Percentiles rank a stretch among this genome's conserved stretches.
Conservation (phyloP, 2,113 vertebrate species). For the Epinephelus moara region DNA sequence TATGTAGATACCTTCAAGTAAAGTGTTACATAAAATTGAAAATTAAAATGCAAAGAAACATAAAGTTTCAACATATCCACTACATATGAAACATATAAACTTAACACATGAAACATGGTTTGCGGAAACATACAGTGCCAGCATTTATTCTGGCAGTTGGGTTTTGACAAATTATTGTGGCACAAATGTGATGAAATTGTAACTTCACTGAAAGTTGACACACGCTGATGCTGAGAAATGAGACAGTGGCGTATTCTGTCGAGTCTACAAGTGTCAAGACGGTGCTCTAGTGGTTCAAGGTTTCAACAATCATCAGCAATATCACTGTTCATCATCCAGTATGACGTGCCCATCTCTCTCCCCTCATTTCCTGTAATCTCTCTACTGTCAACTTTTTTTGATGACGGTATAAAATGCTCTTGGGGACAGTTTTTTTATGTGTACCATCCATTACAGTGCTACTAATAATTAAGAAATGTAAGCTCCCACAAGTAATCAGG, state of each 20-base stretch:
- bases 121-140: too few relatives aligned
- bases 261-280: not conserved
- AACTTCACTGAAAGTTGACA: too few relatives aligned
- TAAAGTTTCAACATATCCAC: too few relatives aligned
- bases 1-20: too few relatives aligned
- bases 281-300: not conserved
- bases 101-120: too few relatives aligned
- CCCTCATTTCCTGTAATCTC: not conserved
- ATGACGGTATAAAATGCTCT: not conserved
- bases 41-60: too few relatives aligned
- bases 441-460: not conserved
- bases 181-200: too few relatives aligned
- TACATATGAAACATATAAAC: too few relatives aligned
- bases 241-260: not conserved
- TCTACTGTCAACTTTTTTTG: not conserved
- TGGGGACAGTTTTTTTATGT: not conserved
- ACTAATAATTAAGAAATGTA: not conserved
- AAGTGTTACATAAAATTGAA: too few relatives aligned
- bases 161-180: too few relatives aligned
- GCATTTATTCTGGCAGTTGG: too few relatives aligned
- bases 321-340: not conserved
- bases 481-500: not conserved
- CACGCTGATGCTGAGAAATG: too few relatives aligned
- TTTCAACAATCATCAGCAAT: not conserved
- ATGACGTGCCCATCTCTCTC: not conserved